Conservation (phyloP, 2,113 vertebrate genomes). For the Girardinichthys multiradiatus region DNA sequence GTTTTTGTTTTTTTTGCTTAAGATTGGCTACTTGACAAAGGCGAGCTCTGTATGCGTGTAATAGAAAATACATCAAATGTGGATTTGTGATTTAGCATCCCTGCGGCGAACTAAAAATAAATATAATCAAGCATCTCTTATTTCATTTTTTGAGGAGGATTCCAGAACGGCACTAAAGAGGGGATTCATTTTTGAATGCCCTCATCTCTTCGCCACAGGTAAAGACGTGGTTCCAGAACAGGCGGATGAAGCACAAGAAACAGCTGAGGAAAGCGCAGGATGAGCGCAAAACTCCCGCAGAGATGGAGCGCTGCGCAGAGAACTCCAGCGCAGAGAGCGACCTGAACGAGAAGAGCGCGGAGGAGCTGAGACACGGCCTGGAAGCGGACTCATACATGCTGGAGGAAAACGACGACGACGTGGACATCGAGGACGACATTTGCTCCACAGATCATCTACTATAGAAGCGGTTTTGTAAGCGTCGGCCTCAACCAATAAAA, state of each 20-base stretch:
- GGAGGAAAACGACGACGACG: conserved; percentile 85
- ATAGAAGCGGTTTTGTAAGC: conserved; percentile 70
- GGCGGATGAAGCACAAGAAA: conserved; percentile 97
- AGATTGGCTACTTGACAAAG: too few species aligned
- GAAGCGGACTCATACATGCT: conserved; percentile 82
- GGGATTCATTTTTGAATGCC: background rate
- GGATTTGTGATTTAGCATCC: too few species aligned
- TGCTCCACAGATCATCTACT: conserved; percentile 85
- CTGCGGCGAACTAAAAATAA: too few species aligned
- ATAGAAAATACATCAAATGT: too few species aligned
- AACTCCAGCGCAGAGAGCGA: conserved; percentile 82
- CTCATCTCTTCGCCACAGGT: conserved; percentile 75
- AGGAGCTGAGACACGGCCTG: conserved; percentile 74
- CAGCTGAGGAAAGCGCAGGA: conserved; percentile 94
- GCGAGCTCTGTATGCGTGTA: too few species aligned
- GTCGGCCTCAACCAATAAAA: background rate
- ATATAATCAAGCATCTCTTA: too few species aligned
- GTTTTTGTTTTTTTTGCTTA: too few species aligned
- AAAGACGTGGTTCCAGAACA: conserved; percentile 96
- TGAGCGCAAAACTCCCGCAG: conserved; percentile 84
- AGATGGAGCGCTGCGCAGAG: conserved; percentile 80
- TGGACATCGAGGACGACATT: conserved; percentile 92
- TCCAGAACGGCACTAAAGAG: too few species aligned
- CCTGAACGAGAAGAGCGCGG: conserved; percentile 65
- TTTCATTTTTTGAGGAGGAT: too few species aligned